Base-by-base conservation (phyloP, 2,113 vertebrate species). In the Archilochus colubris region DNA sequence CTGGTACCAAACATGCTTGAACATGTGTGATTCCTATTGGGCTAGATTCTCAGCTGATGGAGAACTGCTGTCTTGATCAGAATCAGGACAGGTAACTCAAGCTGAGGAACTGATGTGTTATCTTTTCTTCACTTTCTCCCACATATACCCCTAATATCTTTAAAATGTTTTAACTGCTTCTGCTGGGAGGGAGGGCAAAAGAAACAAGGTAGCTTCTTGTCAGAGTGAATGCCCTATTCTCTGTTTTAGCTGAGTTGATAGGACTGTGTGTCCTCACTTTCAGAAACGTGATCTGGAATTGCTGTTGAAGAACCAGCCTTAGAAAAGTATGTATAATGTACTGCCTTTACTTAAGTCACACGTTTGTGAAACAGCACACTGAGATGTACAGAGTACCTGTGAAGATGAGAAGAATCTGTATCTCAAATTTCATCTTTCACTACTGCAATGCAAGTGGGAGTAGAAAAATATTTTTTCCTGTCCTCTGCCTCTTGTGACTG, bases 111-210 rank as follows among this genome's bases (percentile, higher is more conserved):
- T 82, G 46, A 31, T 43, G 46, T 43, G 23, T 69, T 87, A 86
- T 82, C 48, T 77, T 77, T 86, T 82, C 48, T 77, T 77, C 78
- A 53, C 77, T 92, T 85, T 64, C 70, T 85, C 92, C 94, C 90
- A 95, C 90, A 53, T 69, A 76, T 85, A 77, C 68, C 82, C 59
- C 46, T 76, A 19, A 54, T 86, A 59, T 68, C 81, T 86, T 88
- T 76, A 46, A 88, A 73, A 53, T 61, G 61, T 46, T 88, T 92
- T 70, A 77, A 58, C 31, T 77, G 55, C 62, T 94, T 82, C 48
- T 40, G 0, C 66, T 85, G 63, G 88, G 85, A 87, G 70, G 57
- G 53, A 91, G 51, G 50, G 87, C 73, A 54, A 40, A 61, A 84
- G 79, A 66, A 77, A 59, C 30, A 64, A 48, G 58, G 82, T 54